A percentile compares a stretch with the other conserved stretches of the same genome.
These are phyloP conservation scores for Actinostola sp. DNA, from an alignment of 92 coral and sea anemone genomes.

Conservation along the genomic window DNA sequence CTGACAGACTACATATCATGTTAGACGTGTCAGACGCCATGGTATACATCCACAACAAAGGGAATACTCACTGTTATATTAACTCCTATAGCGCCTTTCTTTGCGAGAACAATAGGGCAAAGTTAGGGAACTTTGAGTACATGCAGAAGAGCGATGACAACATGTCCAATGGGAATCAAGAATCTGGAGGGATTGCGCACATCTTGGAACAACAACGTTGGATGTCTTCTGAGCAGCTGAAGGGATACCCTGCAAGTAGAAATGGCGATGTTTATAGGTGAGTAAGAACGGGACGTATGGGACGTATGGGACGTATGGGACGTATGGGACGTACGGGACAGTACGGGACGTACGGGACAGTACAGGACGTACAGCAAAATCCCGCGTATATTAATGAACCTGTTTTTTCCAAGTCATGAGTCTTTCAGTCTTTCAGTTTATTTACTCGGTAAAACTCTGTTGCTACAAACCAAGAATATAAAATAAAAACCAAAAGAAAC, in stretches of 20 bases:
- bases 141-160: slow-evolving; percentile 46
- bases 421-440: no score
- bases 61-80: slow-evolving; percentile 79
- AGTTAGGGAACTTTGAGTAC: slow-evolving; percentile 70
- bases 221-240: slow-evolving; percentile 80
- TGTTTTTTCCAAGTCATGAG: no score
- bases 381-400: no score
- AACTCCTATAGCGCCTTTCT: slow-evolving; percentile 73
- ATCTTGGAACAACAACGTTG: slow-evolving; percentile 56
- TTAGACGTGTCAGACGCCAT: slow-evolving; percentile 82
- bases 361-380: no score
- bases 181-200: slow-evolving; percentile 6
- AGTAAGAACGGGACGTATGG: no score
- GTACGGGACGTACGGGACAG: no score
- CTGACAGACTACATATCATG: slow-evolving; percentile 48
- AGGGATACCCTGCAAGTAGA: slow-evolving; percentile 49
- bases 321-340: no score
- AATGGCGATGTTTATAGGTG: slow-evolving; percentile 81
- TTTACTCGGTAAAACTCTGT: no score
- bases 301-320: no score
- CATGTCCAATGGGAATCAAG: background rate
- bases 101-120: slow-evolving; percentile 54
- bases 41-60: slow-evolving; percentile 61
- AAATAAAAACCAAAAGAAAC: no score
- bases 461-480: no score